Percentiles rank a stretch among this genome's conserved stretches.
phyloP scores from a whole-genome alignment of 2,888 invertebrate genomes.

The Idaea straminata region DNA sequence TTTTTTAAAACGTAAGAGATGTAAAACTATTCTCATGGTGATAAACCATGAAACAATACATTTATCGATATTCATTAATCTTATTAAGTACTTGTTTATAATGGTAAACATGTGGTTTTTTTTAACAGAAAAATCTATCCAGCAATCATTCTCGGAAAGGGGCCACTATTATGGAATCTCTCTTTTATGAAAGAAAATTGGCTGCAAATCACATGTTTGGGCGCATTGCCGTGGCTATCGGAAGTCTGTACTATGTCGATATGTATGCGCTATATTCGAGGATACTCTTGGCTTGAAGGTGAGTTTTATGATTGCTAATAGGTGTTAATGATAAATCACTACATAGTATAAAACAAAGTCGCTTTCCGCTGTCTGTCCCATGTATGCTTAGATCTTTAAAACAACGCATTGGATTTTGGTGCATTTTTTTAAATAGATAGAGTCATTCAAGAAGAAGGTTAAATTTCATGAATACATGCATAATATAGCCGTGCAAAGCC shows the following conservation, averaged over 20 bases:
- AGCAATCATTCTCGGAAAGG: conserved; percentile 68
- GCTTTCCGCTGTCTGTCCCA: too few relatives aligned
- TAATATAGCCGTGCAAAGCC: too few relatives aligned
- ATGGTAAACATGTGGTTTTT: not conserved
- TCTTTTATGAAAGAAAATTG: conserved; percentile 60
- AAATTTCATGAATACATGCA: too few relatives aligned
- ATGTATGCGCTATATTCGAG: conserved; percentile 54
- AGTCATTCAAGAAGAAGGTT: too few relatives aligned
- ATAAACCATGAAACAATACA: too few relatives aligned
- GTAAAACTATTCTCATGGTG: too few relatives aligned
- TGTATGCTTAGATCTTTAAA: too few relatives aligned
- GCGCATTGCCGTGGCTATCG: conserved; percentile 59
- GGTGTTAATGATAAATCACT: not conserved
- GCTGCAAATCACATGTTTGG: conserved; percentile 55
- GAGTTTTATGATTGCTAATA: conserved; percentile 21
- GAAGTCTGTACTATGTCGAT: conserved; percentile 57
- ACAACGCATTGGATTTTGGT: too few relatives aligned
- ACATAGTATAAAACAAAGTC: too few relatives aligned
- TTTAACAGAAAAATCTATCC: conserved; percentile 63
- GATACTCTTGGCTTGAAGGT: conserved; percentile 72
- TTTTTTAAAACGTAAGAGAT: too few relatives aligned
- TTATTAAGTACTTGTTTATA: not conserved
- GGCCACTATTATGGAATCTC: conserved; percentile 62
- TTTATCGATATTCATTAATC: not conserved
- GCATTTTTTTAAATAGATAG: conserved; percentile 2